Conservation (phyloP, 2,888 invertebrate species). For the Hipparchia sbordonii region DNA sequence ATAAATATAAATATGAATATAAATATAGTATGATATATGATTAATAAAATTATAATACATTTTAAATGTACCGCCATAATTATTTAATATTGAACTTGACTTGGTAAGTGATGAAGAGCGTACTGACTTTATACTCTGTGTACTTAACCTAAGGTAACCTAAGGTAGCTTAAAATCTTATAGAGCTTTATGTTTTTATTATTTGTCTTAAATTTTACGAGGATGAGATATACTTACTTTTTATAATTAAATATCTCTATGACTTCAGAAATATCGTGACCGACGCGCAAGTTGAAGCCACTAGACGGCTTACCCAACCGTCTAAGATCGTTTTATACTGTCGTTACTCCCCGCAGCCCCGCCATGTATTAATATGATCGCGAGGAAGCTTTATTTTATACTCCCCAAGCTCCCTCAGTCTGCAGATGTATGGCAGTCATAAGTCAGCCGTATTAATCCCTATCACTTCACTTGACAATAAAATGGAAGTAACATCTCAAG, state of each 20-base stretch:
- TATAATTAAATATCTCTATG: constrained; percentile 7
- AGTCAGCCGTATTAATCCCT: constrained; percentile 82
- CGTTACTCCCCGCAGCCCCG: constrained; percentile 45
- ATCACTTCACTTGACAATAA: constrained; percentile 80
- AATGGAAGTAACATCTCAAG: constrained; percentile 77
- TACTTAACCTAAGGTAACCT: too few species aligned
- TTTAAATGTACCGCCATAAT: too few species aligned
- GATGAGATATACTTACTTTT: not conserved
- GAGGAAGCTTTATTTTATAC: constrained; percentile 78
- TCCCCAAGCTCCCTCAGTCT: constrained; percentile 64
- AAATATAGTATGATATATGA: too few species aligned
- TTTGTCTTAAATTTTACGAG: not conserved
- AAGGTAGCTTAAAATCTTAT: too few species aligned
- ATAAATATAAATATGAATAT: too few species aligned
- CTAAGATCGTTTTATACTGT: constrained; percentile 65
- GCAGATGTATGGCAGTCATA: constrained; percentile 81
- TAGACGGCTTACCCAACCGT: constrained; percentile 68
- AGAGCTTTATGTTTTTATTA: too few species aligned
- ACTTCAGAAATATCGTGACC: constrained; percentile 39
- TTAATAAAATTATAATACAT: too few species aligned
- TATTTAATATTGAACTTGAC: too few species aligned
- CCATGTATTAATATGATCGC: constrained; percentile 79
- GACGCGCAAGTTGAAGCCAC: constrained; percentile 50
- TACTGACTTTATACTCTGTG: too few species aligned
- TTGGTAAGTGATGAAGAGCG: too few species aligned